Conservation (phyloP, 2,113 vertebrate species). For the Otis tarda region DNA sequence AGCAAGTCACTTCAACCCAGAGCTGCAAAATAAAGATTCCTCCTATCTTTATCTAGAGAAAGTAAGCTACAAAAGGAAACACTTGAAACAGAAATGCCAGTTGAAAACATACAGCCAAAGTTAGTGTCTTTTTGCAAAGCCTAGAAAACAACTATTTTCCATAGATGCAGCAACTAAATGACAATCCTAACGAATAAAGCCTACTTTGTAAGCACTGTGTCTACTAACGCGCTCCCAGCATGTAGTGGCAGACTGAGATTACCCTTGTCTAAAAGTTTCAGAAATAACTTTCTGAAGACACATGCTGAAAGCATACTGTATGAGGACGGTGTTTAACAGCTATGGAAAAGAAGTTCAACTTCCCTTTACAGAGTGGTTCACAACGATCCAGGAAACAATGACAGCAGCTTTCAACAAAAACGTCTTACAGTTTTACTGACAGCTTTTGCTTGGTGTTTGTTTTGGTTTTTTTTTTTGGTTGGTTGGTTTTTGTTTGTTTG, state of each 20-base stretch:
- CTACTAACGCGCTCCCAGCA: not conserved
- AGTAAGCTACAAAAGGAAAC: not conserved
- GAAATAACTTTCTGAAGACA: not conserved
- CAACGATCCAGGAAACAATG: no score
- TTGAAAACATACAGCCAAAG: not conserved
- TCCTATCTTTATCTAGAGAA: not conserved
- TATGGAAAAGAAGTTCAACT: no score
- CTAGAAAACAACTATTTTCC: not conserved
- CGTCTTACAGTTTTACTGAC: no score
- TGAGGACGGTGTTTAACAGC: no score
- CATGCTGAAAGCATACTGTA: no score
- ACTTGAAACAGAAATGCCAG: not conserved
- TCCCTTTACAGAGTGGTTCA: no score
- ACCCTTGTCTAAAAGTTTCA: not conserved
- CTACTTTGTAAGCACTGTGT: not conserved
- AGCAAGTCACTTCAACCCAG: not conserved
- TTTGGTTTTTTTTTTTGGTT: no score
- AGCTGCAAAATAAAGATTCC: not conserved
- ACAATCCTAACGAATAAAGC: not conserved
- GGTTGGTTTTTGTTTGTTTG: no score
- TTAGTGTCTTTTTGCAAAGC: not conserved
- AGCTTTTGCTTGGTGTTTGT: no score
- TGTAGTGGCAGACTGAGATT: fast-evolving
- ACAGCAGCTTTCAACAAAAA: no score
- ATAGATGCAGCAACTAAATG: no score